These are phyloP conservation scores for Chaetoderma sp. DNA, from an alignment of 2,888 invertebrate species.

Conservation along the genomic window DNA sequence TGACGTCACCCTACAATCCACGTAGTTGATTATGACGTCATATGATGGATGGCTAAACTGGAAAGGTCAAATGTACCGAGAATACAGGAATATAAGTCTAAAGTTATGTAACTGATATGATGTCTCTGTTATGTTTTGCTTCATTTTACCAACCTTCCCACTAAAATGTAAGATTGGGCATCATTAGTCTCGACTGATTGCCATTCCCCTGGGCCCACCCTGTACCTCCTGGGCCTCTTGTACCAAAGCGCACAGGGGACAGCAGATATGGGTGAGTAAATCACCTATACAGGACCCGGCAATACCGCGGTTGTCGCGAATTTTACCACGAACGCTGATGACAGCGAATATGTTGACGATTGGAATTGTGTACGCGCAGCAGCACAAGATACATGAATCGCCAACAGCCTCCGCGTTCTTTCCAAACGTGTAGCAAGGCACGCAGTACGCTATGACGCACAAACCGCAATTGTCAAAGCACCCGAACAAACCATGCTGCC, in stretches of 20 bases:
- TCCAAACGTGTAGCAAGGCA: conserved; percentile 46
- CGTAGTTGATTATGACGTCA: no score
- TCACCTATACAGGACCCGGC: conserved; percentile 42
- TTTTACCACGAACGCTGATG: conserved; percentile 39
- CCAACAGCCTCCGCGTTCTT: conserved; percentile 55
- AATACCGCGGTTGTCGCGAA: conserved; percentile 44
- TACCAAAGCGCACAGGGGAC: conserved; percentile 45
- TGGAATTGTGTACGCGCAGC: conserved; percentile 42
- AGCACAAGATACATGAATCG: conserved; percentile 50
- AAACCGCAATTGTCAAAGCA: conserved; percentile 43
- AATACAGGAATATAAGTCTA: no score
- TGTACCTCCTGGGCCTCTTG: conserved; percentile 49
- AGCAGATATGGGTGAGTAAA: conserved; percentile 40
- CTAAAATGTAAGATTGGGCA: not conserved
- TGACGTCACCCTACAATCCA: no score
- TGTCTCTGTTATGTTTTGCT: not conserved
- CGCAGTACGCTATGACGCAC: conserved; percentile 41
- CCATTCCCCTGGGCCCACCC: conserved; percentile 20
- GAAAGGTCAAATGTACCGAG: no score
- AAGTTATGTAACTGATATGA: not conserved
- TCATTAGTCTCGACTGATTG: conserved; percentile 9
- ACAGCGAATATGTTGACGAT: conserved; percentile 38
- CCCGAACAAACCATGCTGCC: conserved; percentile 38
- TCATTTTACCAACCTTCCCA: no score
- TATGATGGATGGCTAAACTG: no score